Evolutionary conservation across 2,888 invertebrate species (phyloP), one percentile per base, ranked within the genome.

Genomic region (Nineta flava): DNA sequence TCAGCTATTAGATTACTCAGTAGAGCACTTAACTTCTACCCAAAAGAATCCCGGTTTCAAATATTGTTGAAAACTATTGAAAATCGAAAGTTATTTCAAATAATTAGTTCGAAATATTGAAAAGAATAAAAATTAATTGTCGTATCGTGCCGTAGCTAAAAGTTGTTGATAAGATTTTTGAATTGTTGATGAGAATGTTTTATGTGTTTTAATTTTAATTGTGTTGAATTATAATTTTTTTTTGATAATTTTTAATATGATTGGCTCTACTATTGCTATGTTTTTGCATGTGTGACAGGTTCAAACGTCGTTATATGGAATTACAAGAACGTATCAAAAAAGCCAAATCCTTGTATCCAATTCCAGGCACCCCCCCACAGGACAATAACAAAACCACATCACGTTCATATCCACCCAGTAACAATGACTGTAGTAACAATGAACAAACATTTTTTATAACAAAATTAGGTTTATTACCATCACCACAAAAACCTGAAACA

Each of bases 271-370:
- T 26, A 26, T 15, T 38, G 38, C n/a, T 15, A 17, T 15, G 44
- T 49, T 49, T 32, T 49, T 49, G 49, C 49, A 49, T 49, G 49
- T 49, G 35, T 45, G 49, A 69, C 75, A 88, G 87, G 81, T 88
- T 87, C 81, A 86, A 86, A 80, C 81, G 84, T 74, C 83, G 84
- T 71, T 86, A 87, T 74, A 77, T 81, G 71, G 86, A 84, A 76
- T 79, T 87, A 71, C 83, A 83, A 70, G 87, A 84, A 70, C 83
- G 87, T 72, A 87, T 88, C 72, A 32, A 35, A 34, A 85, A 86
- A 77, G 86, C 87, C 66, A 81, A 81, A 62, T 84, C 84, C 71
- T 84, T 82, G 69, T 83, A 84, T 59, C 78, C 81, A 65, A 76
- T 83, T 70, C 76, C 77, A 62, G 76, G 79, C 59, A 68, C 74